These are phyloP conservation scores for Neodiprion pinetum DNA, from an alignment of 1,140 invertebrate species.

Conservation along the genomic window DNA sequence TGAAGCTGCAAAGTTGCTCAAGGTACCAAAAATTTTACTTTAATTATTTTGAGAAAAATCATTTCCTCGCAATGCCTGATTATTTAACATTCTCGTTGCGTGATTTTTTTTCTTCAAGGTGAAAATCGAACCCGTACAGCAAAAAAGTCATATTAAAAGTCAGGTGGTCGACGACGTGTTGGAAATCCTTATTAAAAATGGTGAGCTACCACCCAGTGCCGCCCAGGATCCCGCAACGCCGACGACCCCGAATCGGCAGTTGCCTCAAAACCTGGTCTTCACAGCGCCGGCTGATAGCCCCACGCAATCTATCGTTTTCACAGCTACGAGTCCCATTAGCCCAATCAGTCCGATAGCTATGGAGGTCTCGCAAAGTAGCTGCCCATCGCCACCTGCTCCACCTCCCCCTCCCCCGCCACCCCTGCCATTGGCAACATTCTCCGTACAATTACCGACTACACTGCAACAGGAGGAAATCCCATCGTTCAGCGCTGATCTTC, in stretches of 20 bases:
- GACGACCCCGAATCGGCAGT: constrained; percentile 63
- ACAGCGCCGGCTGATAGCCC: constrained; percentile 50
- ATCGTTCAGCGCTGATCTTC: constrained; percentile 42
- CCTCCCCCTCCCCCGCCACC: constrained; percentile 54
- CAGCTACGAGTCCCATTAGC: constrained; percentile 50
- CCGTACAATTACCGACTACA: constrained; percentile 58
- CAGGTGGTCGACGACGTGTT: constrained; percentile 94
- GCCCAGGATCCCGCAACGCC: constrained; percentile 79
- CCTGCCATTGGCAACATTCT: constrained; percentile 59
- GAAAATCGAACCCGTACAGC: constrained; percentile 55
- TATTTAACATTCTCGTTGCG: constrained; percentile 20
- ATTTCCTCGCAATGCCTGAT: not conserved
- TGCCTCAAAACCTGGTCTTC: constrained; percentile 57
- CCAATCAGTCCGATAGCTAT: constrained; percentile 59
- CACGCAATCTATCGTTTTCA: constrained; percentile 51
- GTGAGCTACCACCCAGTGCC: constrained; percentile 88
- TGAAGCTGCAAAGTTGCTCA: constrained; percentile 73
- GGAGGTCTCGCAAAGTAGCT: constrained; percentile 54
- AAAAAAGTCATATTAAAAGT: constrained; percentile 72
- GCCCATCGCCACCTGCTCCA: constrained; percentile 47
- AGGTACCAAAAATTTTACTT: constrained; percentile 40
- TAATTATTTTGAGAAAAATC: not conserved
- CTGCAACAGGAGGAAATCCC: constrained; percentile 48
- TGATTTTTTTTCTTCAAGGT: constrained; percentile 41
- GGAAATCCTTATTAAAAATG: constrained; percentile 94